Percentiles rank a stretch among this genome's conserved stretches.
These are phyloP conservation scores for Petaurus breviceps DNA, from an alignment of 2,113 vertebrate genomes.

Conservation along the genomic window DNA sequence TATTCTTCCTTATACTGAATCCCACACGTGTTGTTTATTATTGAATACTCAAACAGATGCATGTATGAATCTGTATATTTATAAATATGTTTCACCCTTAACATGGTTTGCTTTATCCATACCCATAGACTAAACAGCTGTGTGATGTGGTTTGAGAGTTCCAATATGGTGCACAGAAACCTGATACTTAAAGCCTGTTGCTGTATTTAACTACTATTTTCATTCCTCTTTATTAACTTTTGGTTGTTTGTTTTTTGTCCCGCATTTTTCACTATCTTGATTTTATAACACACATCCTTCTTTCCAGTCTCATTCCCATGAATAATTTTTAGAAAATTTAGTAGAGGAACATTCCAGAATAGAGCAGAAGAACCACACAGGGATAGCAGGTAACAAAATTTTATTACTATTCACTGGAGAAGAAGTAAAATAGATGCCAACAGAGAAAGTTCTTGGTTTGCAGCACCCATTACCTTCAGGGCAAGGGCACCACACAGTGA, in stretches of 20 bases:
- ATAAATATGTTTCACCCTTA: constrained; percentile 17
- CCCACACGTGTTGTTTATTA: neutral
- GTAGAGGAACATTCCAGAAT: neutral
- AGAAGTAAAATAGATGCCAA: neutral
- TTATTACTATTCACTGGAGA: neutral
- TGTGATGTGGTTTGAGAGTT: constrained; percentile 20
- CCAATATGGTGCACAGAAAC: neutral
- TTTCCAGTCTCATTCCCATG: neutral
- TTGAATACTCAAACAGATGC: neutral
- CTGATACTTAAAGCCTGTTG: neutral
- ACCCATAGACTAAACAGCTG: neutral
- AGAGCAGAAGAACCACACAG: neutral
- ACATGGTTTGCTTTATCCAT: constrained; percentile 32
- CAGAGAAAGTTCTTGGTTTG: neutral
- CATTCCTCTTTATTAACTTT: neutral
- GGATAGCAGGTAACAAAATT: neutral
- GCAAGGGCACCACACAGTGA: neutral
- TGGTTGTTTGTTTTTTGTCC: neutral
- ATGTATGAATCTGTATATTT: constrained; percentile 13
- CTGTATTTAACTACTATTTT: neutral
- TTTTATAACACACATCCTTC: neutral
- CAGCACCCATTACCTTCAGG: no score
- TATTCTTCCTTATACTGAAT: neutral
- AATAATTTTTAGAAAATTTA: neutral
- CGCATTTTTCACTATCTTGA: neutral